Base-by-base conservation (phyloP, 2,888 invertebrate genomes). In the Trichogramma evanescens region DNA sequence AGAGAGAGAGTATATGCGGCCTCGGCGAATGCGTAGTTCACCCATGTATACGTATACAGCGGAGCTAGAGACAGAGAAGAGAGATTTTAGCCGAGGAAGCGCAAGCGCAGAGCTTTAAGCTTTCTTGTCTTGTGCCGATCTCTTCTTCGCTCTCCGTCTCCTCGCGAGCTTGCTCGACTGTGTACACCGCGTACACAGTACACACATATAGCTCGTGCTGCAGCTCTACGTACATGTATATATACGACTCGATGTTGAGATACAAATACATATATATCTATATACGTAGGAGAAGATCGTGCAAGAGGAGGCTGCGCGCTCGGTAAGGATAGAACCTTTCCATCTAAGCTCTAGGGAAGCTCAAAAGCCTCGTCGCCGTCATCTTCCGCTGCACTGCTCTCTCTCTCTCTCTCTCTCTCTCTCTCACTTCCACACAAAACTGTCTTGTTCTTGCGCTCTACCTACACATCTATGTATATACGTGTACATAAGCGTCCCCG, bases 361-460 rank as follows among this genome's bases (percentile, higher is more conserved):
- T 69, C 70, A 69, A 69, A 67, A 67, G 68, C 68, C 69, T 67
- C 68, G 67, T 69, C 26, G 26, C 26, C 26, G 26, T 26, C 26
- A 26, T 26, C 8, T 41, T 43, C 5, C 39, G 5, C 39, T 4
- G 9, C 38, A 40, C 5, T 39, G 4, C 50, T 43, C 49, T n/a
- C 10, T 4, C 50, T 41, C 44, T 50, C 52, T 59, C 50, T 43
- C 49, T n/a, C 10, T 4, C 50, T 41, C 44, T 50, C 52, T 59
- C 26, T 54, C 49, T 56, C 56, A 49, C 55, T 54, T 43, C 38
- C 41, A 26, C 26, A 26, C 26, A 26, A 26, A 26, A 26, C 26
- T 43, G 59, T 54, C 43, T 43, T 55, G 40, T 48, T 41, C 49
- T 54, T 7, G 13, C 51, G 42, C 40, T 53, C 46, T 13, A 26